These are phyloP conservation scores for Drosophila ananassae DNA, from an alignment of 1,140 invertebrate genomes.

Conservation along the genomic window DNA sequence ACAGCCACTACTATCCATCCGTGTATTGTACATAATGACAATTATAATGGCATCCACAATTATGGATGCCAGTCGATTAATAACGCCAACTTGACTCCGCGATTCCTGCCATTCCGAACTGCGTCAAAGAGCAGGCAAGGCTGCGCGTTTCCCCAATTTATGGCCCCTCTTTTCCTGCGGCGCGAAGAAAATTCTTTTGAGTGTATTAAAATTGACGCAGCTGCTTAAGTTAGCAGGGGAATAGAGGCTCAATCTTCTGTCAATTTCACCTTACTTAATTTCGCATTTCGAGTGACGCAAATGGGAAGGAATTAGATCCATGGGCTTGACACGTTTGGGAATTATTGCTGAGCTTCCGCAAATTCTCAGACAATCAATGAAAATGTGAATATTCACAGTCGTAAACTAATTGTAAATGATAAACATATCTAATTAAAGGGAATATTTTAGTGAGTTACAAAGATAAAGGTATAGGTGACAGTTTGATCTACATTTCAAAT, in stretches of 20 bases:
- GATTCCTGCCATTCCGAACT: constrained; percentile 5
- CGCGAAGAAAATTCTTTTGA: constrained; percentile 55
- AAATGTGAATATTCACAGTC: background rate
- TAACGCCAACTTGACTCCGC: constrained; percentile 57
- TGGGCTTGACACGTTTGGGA: constrained; percentile 23
- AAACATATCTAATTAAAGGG: background rate
- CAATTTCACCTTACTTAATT: constrained; percentile 75
- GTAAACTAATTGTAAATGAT: background rate
- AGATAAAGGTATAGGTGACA: no score
- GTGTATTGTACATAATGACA: constrained; percentile 79
- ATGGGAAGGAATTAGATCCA: constrained; percentile 9
- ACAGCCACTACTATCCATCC: constrained; percentile 75
- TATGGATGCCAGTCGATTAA: constrained; percentile 81
- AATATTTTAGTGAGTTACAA: no score
- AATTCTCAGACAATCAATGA: background rate
- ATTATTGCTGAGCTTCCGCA: constrained; percentile 9
- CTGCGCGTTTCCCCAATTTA: constrained; percentile 39
- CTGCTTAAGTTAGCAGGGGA: constrained; percentile 10
- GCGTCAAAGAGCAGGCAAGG: constrained; percentile 17
- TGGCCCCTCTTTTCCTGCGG: constrained; percentile 12
- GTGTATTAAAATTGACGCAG: constrained; percentile 65
- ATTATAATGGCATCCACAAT: constrained; percentile 81
- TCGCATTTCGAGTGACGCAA: constrained; percentile 48
- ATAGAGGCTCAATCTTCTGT: constrained; percentile 58
- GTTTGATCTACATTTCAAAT: no score